phyloP scores from a whole-genome alignment of 53 echinoderm and acorn worm species.

The Glandiceps talaboti region DNA sequence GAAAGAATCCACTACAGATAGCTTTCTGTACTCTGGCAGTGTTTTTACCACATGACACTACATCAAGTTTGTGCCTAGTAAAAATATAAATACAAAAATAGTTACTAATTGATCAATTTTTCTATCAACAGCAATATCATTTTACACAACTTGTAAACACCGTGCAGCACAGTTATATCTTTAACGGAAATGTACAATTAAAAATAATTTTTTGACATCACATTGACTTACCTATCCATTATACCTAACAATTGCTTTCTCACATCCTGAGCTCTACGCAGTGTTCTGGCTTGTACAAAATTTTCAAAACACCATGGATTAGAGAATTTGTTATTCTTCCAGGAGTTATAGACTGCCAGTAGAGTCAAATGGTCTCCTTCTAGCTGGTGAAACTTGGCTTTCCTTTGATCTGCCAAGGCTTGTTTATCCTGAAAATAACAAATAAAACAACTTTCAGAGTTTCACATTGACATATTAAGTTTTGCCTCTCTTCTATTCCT shows the following conservation, averaged over 20 bases:
- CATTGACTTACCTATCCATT: constrained; percentile 97
- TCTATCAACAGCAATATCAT: too few relatives aligned
- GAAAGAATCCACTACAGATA: constrained; percentile 97
- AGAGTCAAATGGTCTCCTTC: constrained; percentile 94
- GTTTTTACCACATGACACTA: constrained; percentile 97
- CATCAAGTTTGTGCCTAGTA: constrained; percentile 86
- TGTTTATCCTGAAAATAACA: constrained; percentile 73
- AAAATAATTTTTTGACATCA: too few relatives aligned
- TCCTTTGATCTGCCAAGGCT: constrained; percentile 93
- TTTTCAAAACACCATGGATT: constrained; percentile 99
- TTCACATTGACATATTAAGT: too few relatives aligned
- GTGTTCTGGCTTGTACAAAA: constrained; percentile 94
- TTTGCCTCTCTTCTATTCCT: too few relatives aligned
- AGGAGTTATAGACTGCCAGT: constrained; percentile 93
- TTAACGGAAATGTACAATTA: too few relatives aligned
- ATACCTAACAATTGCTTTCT: constrained; percentile 94
- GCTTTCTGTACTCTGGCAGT: constrained; percentile 97
- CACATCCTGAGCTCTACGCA: constrained; percentile 91
- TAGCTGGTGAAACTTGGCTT: constrained; percentile 96
- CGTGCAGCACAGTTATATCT: too few relatives aligned
- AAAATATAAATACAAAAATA: too few relatives aligned
- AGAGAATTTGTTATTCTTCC: constrained; percentile 99
- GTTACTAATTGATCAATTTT: too few relatives aligned
- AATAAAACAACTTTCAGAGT: too few relatives aligned
- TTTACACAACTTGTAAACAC: too few relatives aligned